phyloP scores from a whole-genome alignment of 2,797 vertebrate species.

The Mus minutoides region DNA sequence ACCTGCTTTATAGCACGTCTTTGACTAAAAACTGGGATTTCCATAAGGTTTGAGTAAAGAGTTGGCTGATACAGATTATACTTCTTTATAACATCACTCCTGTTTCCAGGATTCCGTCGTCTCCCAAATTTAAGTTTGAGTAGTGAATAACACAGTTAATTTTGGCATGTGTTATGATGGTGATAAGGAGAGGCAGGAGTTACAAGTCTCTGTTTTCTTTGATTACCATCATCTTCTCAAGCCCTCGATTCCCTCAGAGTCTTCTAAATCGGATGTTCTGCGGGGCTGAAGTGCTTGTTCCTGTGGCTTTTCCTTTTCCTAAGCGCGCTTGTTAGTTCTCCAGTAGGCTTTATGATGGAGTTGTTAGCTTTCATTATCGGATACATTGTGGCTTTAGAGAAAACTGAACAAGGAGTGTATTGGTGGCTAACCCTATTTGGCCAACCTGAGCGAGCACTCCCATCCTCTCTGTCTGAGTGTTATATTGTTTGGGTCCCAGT shows the following conservation, averaged over 20 bases:
- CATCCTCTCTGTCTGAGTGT: not conserved
- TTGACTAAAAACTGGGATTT: not conserved
- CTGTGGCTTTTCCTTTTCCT: not conserved
- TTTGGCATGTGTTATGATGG: not conserved
- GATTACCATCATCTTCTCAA: not conserved
- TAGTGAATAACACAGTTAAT: not conserved
- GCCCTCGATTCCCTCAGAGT: not conserved
- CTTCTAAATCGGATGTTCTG: not conserved
- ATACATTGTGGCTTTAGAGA: not conserved
- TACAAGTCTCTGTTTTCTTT: not conserved
- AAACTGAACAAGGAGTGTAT: not conserved
- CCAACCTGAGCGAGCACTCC: not conserved
- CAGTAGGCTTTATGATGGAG: not conserved
- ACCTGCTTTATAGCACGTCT: not conserved
- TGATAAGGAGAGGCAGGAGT: conserved; percentile 2
- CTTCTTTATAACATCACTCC: not conserved
- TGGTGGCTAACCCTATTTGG: not conserved
- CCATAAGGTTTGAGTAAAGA: not conserved
- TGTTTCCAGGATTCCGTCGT: not conserved
- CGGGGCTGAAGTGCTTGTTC: not conserved
- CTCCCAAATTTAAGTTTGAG: not conserved
- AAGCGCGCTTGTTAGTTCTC: not conserved
- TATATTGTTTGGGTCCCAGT: not conserved
- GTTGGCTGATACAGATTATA: not conserved
- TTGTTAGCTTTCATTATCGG: not conserved